Evolutionary conservation across 2,888 invertebrate species (phyloP), one percentile per base, ranked within the genome.

Genomic region (Leptinotarsa peninsularis): DNA sequence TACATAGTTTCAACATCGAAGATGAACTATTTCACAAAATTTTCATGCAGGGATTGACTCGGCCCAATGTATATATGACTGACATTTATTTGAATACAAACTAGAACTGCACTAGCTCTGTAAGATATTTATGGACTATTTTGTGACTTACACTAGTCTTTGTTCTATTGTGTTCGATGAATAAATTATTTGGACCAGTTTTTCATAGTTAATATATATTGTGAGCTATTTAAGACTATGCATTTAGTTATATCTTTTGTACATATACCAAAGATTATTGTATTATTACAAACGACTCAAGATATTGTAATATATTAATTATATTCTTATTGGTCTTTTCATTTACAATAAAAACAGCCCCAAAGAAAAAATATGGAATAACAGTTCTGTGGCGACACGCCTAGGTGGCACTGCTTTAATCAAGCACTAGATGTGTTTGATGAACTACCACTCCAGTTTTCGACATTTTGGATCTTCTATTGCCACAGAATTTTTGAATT

Each of bases 251-350:
- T 81, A 82, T 80, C 78, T 83, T 83, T 83, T 84, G 83, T 83
- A 84, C 80, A 84, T 84, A 83, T 81, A 84, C 84, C 84, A 84
- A 84, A 84, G 84, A 84, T 83, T 83, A 82, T 80, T 79, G 75
- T 77, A 77, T 73, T 79, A 77, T 77, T 79, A 74, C 77, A 75
- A 73, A 72, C 60, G 70, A 75, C 76, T 77, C 63, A 58, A 63
- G n/a, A 63, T 63, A 63, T 63, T 76, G 76, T 79, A 79, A 77
- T 77, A 77, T 76, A 79, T 73, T 76, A 49, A 71, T 73, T 73
- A 69, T 69, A 69, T 69, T 69, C 69, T 69, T 69, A 58, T 17
- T 17, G 2, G 56, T 33, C 4, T n/a, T 27, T 43, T 63, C n/a
- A 63, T 43, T 63, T 63, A 13, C 3, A 43, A 43, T 43, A 43